Evolutionary conservation across 2,113 vertebrate genomes (phyloP).

Genomic region (Isichthys henryi): DNA sequence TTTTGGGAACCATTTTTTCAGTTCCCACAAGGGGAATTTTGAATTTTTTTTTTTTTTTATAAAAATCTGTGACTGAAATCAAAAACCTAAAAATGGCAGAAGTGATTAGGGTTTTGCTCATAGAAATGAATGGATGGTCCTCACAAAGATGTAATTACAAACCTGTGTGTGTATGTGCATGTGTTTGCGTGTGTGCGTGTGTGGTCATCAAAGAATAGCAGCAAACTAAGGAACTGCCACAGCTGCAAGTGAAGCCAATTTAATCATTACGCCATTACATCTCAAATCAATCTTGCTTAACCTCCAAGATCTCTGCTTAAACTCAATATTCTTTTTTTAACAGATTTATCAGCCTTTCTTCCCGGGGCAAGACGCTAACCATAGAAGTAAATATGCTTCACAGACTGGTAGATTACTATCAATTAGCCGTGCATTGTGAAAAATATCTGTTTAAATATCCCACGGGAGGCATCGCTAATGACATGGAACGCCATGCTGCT

Average conservation of each 20-base stretch:
- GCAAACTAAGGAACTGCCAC: background rate
- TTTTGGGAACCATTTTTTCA: background rate
- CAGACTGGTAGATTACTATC: slow-evolving; percentile 7
- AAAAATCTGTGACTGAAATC: background rate
- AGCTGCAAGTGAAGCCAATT: background rate
- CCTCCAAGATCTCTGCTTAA: background rate
- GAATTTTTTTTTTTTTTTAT: background rate
- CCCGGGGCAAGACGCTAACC: background rate
- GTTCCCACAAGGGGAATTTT: no score
- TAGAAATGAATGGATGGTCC: background rate
- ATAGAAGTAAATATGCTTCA: background rate
- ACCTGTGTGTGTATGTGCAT: background rate
- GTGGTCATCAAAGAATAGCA: background rate
- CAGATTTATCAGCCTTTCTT: slow-evolving; percentile 9
- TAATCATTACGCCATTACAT: slow-evolving; percentile 8
- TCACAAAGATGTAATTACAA: background rate
- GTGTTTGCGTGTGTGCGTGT: background rate
- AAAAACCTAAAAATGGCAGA: background rate
- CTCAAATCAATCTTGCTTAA: slow-evolving; percentile 7
- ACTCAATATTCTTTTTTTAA: background rate
- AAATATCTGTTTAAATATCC: background rate
- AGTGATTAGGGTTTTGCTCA: background rate
- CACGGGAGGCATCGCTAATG: background rate
- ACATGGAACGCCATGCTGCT: background rate
- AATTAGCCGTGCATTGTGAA: slow-evolving; percentile 1